phyloP scores from a whole-genome alignment of 2,797 vertebrate genomes.

The Momotus momota region DNA sequence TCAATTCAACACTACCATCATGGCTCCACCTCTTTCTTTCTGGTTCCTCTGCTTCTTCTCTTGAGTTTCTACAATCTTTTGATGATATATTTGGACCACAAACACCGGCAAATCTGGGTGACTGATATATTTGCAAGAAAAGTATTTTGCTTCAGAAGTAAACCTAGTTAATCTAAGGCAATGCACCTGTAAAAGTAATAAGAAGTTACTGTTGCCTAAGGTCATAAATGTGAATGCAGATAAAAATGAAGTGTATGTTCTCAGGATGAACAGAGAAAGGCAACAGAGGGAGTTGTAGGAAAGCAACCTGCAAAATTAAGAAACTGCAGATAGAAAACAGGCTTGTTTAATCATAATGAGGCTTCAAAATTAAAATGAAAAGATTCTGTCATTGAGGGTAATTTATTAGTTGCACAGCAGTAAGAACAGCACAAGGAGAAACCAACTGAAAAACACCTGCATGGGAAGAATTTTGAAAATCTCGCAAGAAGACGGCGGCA shows the following conservation, averaged over 20 bases:
- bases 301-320: background rate
- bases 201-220: background rate
- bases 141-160: background rate
- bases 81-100: background rate
- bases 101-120: background rate
- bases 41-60: background rate
- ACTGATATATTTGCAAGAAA: background rate
- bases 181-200: background rate
- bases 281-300: background rate
- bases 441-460: background rate
- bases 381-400: background rate
- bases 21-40: background rate
- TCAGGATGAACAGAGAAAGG: background rate
- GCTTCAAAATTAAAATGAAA: background rate
- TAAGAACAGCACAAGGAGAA: background rate
- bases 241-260: background rate
- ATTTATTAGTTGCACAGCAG: background rate
- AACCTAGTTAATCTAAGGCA: background rate
- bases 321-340: background rate
- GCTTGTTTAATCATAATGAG: background rate
- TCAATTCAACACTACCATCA: background rate
- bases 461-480: background rate
- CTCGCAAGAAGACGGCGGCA: background rate
- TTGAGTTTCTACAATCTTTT: background rate
- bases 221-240: background rate